These are phyloP conservation scores for Lepus timidus DNA, from an alignment of 2,113 vertebrate genomes.

Conservation along the genomic window DNA sequence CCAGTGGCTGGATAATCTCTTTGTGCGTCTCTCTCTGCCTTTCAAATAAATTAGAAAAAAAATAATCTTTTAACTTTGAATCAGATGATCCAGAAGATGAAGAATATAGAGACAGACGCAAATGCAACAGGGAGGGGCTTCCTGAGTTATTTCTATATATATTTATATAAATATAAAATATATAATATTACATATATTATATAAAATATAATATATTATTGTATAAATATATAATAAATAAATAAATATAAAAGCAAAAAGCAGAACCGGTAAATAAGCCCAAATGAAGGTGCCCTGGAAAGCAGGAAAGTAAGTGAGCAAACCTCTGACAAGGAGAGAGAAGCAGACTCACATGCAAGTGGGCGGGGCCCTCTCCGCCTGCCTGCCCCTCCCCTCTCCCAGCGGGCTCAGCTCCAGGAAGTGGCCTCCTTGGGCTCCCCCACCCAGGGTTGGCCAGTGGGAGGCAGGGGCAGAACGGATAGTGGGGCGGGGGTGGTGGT, in stretches of 20 bases:
- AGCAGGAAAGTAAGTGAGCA: not conserved
- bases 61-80: no score
- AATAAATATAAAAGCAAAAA: not conserved
- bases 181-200: no score
- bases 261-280: not conserved
- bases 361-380: no score
- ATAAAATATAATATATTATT: no score
- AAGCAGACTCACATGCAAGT: not conserved
- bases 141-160: not conserved
- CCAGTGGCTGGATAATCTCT: no score
- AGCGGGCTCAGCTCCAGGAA: no score
- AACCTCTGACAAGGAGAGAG: not conserved
- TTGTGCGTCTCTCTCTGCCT: no score
- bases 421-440: not conserved
- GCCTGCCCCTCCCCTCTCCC: no score
- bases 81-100: not conserved
- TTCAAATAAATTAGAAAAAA: no score
- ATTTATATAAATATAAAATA: not conserved
- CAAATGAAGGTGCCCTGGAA: not conserved
- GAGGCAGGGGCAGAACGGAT: not conserved
- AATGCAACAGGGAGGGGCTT: not conserved
- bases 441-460: not conserved
- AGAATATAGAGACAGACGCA: not conserved
- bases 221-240: not conserved
- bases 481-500: rapidly evolving